Percentiles rank a stretch among this genome's conserved stretches.
These are phyloP conservation scores for Otolemur crassicaudatus DNA, from an alignment of 2,797 vertebrate species.

Conservation along the genomic window DNA sequence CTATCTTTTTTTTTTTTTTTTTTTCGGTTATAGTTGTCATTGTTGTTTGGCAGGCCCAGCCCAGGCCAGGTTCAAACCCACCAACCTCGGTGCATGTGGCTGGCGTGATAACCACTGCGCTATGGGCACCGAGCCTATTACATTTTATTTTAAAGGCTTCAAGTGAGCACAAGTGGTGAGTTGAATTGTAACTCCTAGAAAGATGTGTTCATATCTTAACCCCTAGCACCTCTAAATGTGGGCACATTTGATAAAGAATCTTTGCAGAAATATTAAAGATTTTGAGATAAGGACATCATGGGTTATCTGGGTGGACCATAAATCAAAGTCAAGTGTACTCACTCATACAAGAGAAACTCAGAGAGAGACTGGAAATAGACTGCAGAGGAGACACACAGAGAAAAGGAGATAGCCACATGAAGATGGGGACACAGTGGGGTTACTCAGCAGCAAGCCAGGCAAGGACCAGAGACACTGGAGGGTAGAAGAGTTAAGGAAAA, in stretches of 20 bases:
- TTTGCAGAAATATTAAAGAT: background rate
- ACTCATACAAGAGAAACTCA: background rate
- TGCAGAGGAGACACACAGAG: background rate
- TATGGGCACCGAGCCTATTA: background rate
- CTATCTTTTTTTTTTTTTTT: too few species aligned
- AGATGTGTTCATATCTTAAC: background rate
- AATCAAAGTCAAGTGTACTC: background rate
- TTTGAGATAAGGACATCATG: background rate
- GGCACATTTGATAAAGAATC: background rate
- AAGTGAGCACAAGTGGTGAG: background rate
- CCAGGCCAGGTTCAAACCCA: too few species aligned
- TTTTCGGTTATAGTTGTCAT: too few species aligned
- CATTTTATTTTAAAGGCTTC: background rate
- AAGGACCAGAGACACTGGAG: too few species aligned
- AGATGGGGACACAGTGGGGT: background rate
- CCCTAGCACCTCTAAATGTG: background rate
- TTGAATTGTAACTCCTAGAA: rapidly evolving
- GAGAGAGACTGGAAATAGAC: background rate
- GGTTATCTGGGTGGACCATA: background rate
- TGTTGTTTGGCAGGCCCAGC: too few species aligned
- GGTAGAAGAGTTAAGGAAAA: too few species aligned
- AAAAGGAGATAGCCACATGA: background rate
- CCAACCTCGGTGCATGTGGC: too few species aligned
- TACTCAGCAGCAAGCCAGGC: too few species aligned
- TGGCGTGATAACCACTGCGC: too few species aligned